Evolutionary conservation across 2,113 vertebrate genomes (phyloP), one percentile per base, ranked within the genome.

Genomic region (Neotoma lepida): DNA sequence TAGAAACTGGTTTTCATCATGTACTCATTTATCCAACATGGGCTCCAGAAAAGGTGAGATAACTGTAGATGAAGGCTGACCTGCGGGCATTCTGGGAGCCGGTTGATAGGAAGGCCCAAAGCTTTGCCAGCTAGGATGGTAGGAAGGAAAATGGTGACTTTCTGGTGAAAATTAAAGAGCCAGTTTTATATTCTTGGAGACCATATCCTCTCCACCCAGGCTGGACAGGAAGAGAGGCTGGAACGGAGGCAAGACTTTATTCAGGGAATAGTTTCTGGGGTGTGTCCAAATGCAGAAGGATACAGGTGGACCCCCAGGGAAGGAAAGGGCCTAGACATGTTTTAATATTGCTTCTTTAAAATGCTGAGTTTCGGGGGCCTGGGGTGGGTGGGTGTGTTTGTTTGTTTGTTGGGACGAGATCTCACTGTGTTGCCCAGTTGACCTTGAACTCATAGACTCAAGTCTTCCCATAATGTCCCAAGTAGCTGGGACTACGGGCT

Each of bases 311-410:
- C 73, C 7, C 33, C n/a, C 39, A 14, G 74, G 10, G 20, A 66
- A 39, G 68, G 30, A 33, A 70, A 56, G 41, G 46, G 9, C 18
- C 49, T 61, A 9, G 20, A 51, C 2, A 20, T n/a, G 7, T 54
- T 73, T 54, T 56, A 33, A 46, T 54, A 46, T 14, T 1, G 6
- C 28, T 82, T 80, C 56, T 24, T 3, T 56, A 35, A 58, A 49
- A 64, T 2, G 2, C 4, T 41, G 77, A 30, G 26, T 56, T 33
- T 39, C 0, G 0, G 46, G 63, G n/a, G 7, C 3, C 35, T 8
- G n/a, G 35, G 35, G 17, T n/a, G 5, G 41, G 28, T 9, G n/a
- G 51, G 51, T 51, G 10, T 33, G 10, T 15, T 44, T 85, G 61
- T 63, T 61, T 44, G 17, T 68, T 26, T 73, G 28, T 58, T 89